phyloP scores from a whole-genome alignment of 2,888 invertebrate species.

The Cephus sareptanus region DNA sequence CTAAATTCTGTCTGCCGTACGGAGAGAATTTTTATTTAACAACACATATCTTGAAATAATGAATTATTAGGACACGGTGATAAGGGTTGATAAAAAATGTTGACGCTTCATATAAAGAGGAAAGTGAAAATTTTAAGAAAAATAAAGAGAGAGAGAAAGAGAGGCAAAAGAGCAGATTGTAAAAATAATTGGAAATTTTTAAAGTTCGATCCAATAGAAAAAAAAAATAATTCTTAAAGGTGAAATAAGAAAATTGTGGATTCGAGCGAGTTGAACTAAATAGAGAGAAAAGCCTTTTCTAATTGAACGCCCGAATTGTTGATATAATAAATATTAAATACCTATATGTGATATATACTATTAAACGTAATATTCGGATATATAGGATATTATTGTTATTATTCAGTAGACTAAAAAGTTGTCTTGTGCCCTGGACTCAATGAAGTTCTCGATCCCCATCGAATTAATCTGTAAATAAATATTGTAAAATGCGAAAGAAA shows the following conservation, averaged over 20 bases:
- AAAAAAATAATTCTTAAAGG: not conserved
- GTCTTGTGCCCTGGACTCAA: slow-evolving; percentile 37
- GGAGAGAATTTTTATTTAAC: not conserved
- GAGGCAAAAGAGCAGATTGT: not conserved
- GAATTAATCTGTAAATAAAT: not conserved
- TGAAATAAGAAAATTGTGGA: not conserved
- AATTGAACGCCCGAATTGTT: slow-evolving; percentile 52
- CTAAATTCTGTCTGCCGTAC: not conserved
- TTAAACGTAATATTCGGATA: slow-evolving; percentile 51
- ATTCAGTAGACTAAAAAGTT: slow-evolving; percentile 36
- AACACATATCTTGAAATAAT: not conserved
- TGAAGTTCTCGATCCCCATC: not conserved
- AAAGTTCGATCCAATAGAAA: not conserved
- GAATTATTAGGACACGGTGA: not conserved
- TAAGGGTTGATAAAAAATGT: not conserved
- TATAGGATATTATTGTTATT: slow-evolving; percentile 48
- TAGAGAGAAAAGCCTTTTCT: slow-evolving; percentile 37
- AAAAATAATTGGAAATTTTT: not conserved
- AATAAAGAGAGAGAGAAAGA: not conserved
- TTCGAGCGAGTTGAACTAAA: not conserved
- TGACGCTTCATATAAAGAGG: not conserved
- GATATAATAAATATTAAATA: slow-evolving; percentile 48
- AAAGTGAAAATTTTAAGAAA: not conserved
- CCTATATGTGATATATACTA: slow-evolving; percentile 57
- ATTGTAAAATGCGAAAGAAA: not conserved